Evolutionary conservation across 2,888 invertebrate genomes (phyloP), one percentile per base, ranked within the genome.

Genomic region (Opisthograptis luteolata): DNA sequence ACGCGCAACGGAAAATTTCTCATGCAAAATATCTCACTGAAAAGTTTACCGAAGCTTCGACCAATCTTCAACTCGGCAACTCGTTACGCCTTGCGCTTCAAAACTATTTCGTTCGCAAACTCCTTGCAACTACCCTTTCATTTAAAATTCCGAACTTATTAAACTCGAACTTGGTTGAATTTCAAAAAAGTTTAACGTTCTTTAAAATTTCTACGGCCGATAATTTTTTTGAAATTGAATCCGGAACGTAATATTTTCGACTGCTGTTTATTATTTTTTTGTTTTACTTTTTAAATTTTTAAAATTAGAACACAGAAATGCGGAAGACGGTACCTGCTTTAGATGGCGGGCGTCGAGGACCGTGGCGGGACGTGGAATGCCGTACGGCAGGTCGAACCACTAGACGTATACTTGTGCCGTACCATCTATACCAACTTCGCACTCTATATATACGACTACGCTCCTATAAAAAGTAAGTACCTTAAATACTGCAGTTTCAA

Each of bases 291-390:
- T 34, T 17, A 10, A 30, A 39, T 12, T 9, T 47, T 53, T 2
- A 34, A 52, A 49, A 39, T 41, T 34, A 24, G 52, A 41, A 42
- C 44, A 52, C 30, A 25, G 8, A 41, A 19, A 24, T 47, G n/a
- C 27, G 31, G 15, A 32, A 31, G 27, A 47, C 41, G 32, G 42
- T 61, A 61, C 61, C 61, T 61, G 56, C 19, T 19, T 12, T 34
- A 2, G 32, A 24, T 47, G 55, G 76, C 84, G 83, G 69, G 76
- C 65, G 66, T 64, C 73, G 65, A 67, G 71, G 71, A 20, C 69
- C 75, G 66, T 55, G 65, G 74, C 73, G 66, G 73, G 70, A 64
- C 72, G 77, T 73, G 52, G 73, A 87, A 76, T 84, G 84, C 84
- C 84, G 85, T 70, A 63, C 86, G 82, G 76, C 77, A 65, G 56